phyloP scores from a whole-genome alignment of 64 coral and sea anemone genomes.

The Montipora sp. region DNA sequence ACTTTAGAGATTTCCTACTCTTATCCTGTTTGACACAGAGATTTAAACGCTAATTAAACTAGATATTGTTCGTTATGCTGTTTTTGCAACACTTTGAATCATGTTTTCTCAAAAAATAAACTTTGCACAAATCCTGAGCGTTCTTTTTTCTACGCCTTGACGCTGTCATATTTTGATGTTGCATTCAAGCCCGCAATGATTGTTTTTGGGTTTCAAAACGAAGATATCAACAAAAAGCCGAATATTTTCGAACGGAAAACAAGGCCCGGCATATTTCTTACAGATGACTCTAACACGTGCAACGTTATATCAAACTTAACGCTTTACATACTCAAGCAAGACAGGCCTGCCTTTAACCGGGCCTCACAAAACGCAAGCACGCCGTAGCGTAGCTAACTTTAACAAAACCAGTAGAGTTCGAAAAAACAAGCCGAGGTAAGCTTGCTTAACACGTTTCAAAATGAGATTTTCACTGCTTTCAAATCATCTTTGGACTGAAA shows the following conservation, averaged over 20 bases:
- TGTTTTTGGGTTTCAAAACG: not conserved
- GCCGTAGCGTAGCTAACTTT: not conserved
- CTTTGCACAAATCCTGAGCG: conserved; percentile 38
- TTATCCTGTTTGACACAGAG: conserved; percentile 30
- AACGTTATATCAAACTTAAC: not conserved
- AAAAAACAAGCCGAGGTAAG: conserved; percentile 10
- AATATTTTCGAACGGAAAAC: not conserved
- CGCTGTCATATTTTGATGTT: conserved; percentile 5
- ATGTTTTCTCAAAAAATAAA: conserved; percentile 55
- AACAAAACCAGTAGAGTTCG: not conserved
- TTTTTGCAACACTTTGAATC: conserved; percentile 44
- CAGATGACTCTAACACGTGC: conserved; percentile 15
- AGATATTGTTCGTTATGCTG: conserved; percentile 14
- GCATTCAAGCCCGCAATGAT: conserved; percentile 16
- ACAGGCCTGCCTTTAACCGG: conserved; percentile 11
- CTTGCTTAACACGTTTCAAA: not conserved
- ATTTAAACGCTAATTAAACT: not conserved
- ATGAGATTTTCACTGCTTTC: conserved; percentile 5
- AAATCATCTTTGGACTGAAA: not conserved
- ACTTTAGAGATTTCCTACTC: not conserved
- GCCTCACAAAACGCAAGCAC: conserved; percentile 24
- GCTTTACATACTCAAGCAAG: conserved; percentile 9
- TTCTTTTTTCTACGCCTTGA: not conserved
- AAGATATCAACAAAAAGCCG: not conserved
- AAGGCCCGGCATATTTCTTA: not conserved